Base-by-base conservation (phyloP, 30 jellyfish, hydroid and myxozoan genomes). In the Cassiopea andromeda region DNA sequence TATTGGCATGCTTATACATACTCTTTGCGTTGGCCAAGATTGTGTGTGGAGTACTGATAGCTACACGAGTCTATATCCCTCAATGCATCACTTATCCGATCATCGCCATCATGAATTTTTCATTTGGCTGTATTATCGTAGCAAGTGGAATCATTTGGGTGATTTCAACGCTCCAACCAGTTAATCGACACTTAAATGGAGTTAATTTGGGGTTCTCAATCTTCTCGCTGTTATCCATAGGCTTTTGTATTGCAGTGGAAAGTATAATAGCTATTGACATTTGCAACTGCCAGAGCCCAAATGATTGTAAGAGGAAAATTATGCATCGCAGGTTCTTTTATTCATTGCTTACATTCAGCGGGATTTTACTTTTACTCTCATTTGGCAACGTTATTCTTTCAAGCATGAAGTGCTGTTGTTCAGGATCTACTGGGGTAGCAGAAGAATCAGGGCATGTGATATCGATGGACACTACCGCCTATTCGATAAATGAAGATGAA, bases 121-220 rank as follows among this genome's bases (percentile, higher is more conserved):
- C 15, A 2, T 6, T 54, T 16, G 79, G 18, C 54, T 3, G 79
- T 19, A 0, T 70, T 0, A 70, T 70, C 57, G 59, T 70, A 15
- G 57, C 79, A 2, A 70, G 79, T 70, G 79, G 57, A 27, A 2
- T 70, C 15, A 70, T 70, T 43, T 70, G 79, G 79, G 54, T 70
- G 1, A 70, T 5, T 15, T 70, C 79, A 1, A 14, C 57, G 6
- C 1, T 7, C 27, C 38, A 19, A 8, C 54, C 79, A 1, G n/a
- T 1, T 9, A 70, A 70, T 38, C 18, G 79, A 70, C 57, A 50
- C 0, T 54, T 70, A n/a, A 70, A 17, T 27, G 79, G 79, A n/a
- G 79, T 70, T 38, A 70, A 70, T 15, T 38, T 70, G 19, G 79
- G 79, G 4, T 70, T 70, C 16, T 70, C 79, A 1, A 70, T 70